Percentiles rank a stretch among this genome's conserved stretches.
Conservation (phyloP, 2,888 invertebrate species). For the Sinelater perroti region DNA sequence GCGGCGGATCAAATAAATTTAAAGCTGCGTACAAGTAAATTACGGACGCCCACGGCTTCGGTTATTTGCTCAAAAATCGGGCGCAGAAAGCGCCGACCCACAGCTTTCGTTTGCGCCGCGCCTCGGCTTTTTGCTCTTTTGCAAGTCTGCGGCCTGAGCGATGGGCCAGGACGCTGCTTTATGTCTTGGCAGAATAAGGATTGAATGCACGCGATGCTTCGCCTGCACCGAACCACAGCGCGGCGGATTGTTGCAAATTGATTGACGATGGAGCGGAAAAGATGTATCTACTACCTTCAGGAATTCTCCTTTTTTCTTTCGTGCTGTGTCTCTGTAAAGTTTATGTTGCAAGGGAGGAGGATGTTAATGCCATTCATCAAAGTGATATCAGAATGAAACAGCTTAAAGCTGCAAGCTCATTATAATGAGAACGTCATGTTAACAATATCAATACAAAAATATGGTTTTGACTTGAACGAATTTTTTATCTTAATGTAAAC, state of each 20-base stretch:
- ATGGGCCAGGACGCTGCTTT: background rate
- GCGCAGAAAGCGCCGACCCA: background rate
- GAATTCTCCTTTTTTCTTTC: background rate
- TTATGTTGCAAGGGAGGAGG: too few relatives aligned
- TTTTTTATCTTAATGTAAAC: too few relatives aligned
- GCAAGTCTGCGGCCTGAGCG: slow-evolving; percentile 8
- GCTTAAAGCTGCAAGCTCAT: too few relatives aligned
- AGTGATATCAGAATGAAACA: too few relatives aligned
- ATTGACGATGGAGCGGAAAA: too few relatives aligned
- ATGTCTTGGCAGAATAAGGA: background rate
- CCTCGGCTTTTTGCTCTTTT: slow-evolving; percentile 1
- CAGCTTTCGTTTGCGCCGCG: slow-evolving; percentile 2
- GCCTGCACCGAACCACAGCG: too few relatives aligned
- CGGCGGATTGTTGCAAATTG: too few relatives aligned
- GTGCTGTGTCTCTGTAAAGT: background rate
- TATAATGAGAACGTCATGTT: too few relatives aligned
- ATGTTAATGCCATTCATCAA: too few relatives aligned
- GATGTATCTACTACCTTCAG: too few relatives aligned
- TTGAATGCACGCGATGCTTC: slow-evolving; percentile 4
- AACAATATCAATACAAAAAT: too few relatives aligned
- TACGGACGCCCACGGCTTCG: background rate
- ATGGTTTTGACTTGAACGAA: too few relatives aligned
- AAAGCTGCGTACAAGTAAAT: background rate
- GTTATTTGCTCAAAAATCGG: slow-evolving; percentile 8
- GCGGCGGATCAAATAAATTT: background rate